Base-by-base conservation (phyloP, 1,140 invertebrate genomes). In the Oscheius sp. region DNA sequence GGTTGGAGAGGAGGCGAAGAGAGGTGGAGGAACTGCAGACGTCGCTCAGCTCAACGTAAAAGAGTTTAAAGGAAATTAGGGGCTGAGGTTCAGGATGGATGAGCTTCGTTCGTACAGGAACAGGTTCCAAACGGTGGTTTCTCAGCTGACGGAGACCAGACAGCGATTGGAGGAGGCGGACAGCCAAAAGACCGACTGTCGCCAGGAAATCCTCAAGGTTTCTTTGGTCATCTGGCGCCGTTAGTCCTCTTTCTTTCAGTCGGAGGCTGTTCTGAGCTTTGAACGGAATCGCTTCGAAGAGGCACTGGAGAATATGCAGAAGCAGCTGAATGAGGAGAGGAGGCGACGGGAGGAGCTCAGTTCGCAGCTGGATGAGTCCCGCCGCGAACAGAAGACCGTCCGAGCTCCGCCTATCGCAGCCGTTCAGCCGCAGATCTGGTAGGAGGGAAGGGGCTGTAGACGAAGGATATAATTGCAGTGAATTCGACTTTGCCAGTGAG, bases 11-110 rank as follows among this genome's bases (percentile, higher is more conserved):
- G n/a, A 70, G 59, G n/a, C 29, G 72, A 26, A 65, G 69, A 35
- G 73, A 74, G 31, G 46, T 61, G 1, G 73, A 74, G 13, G 73
- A 74, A 26, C 31, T 23, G 0, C 28, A 58, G 3, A 18, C 13
- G 64, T 23, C 66, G 1, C 29, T 68, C 3, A 42, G 32, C 34
- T 66, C 64, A 4, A 18, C 66, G 66, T 68, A 68, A 7, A 49
- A n/a, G 4, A n/a, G 64, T 28, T 62, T 46, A n/a, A 0, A 0
- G n/a, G 7, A 0, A 18, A n/a, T 28, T 62, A 10, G 10, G n/a
- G 18, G 15, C 15, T 67, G 7, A 0, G 28, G 15, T 75, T 76
- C 26, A 74, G 70, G 32, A 58, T 74, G 49, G 72, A 73, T 59
- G 69, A 75, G 35, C 32, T 55, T 23, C 72, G 70, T 66, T 32